Evolutionary conservation across 2,797 vertebrate species (phyloP), one percentile per base, ranked within the genome.

Genomic region (Gambelia wislizenii): DNA sequence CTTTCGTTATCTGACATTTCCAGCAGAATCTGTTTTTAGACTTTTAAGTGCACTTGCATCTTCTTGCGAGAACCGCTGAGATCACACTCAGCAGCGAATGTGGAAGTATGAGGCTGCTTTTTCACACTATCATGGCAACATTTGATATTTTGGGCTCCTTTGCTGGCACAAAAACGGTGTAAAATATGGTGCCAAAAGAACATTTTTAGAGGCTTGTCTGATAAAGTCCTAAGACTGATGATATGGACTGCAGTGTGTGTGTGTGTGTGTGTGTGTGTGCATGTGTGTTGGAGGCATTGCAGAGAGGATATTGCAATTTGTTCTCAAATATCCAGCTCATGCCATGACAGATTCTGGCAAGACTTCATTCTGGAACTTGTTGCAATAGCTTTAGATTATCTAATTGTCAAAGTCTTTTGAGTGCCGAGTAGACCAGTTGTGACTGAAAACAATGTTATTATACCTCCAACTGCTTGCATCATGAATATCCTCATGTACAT

Each of bases 341-440:
- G 59, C 25, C 0, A 3, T 30, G 84, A 22, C 14, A 44, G 56
- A 4, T 13, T 72, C 70, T 8, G 83, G 0, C 36, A 49, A 76
- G 30, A 52, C 77, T 6, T 39, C 88, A 3, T 39, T 87, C 1
- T 3, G 1, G 74, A 10, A 52, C 44, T 69, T 30, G 0, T 8
- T 64, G 61, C 61, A 59, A 33, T 2, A 80, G n/a, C 54, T 87
- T 25, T 1, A 0, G 33, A 84, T 39, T 75, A 49, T 42, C 86
- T 0, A 42, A 86, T 74, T 84, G 72, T 6, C 79, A 1, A 0
- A 0, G 2, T 2, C 0, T 84, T n/a, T 0, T 9, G 6, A 59
- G 22, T 67, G 67, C 79, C 64, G 77, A 70, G 49, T 61, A 84
- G 77, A 1, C 75, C 75, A 91, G 52, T 42, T 5, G 69, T 84